phyloP scores from a whole-genome alignment of 30 jellyfish, hydroid and myxozoan species.

The Haliclystus octoradiatus region DNA sequence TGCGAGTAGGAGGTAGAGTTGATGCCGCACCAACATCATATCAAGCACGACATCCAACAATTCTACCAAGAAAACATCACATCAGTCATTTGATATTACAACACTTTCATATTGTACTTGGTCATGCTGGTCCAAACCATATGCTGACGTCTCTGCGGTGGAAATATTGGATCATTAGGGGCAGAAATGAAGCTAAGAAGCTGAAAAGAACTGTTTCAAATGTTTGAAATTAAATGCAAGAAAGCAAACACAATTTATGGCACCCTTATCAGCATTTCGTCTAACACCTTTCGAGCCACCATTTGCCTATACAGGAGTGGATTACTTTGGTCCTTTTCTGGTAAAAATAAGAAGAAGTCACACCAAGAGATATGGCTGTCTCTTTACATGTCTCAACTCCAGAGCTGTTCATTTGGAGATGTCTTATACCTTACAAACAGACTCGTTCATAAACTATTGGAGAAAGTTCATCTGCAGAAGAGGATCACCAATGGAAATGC shows the following conservation, averaged over 20 bases:
- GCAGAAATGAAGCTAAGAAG: neutral
- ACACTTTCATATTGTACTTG: neutral
- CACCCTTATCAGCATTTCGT: neutral
- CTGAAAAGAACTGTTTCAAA: neutral
- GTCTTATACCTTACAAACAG: neutral
- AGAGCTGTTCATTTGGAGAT: constrained; percentile 5
- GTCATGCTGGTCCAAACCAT: constrained; percentile 10
- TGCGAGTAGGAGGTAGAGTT: too few species aligned
- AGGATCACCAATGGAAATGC: neutral
- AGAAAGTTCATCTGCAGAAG: constrained; percentile 4
- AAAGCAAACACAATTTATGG: neutral
- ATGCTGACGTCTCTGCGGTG: too few species aligned
- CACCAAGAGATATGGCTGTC: neutral
- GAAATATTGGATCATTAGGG: too few species aligned
- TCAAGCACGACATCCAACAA: constrained; percentile 13
- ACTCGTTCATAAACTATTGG: neutral
- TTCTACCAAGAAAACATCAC: constrained; percentile 27
- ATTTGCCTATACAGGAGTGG: neutral
- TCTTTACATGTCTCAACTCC: constrained; percentile 1
- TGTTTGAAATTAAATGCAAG: neutral
- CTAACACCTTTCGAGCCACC: neutral
- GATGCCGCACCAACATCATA: too few species aligned
- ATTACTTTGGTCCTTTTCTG: constrained; percentile 8
- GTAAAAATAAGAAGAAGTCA: neutral
- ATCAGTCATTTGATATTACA: constrained; percentile 11